Evolutionary conservation across 2,113 vertebrate genomes (phyloP).

Genomic region (Chelonoidis abingdonii): DNA sequence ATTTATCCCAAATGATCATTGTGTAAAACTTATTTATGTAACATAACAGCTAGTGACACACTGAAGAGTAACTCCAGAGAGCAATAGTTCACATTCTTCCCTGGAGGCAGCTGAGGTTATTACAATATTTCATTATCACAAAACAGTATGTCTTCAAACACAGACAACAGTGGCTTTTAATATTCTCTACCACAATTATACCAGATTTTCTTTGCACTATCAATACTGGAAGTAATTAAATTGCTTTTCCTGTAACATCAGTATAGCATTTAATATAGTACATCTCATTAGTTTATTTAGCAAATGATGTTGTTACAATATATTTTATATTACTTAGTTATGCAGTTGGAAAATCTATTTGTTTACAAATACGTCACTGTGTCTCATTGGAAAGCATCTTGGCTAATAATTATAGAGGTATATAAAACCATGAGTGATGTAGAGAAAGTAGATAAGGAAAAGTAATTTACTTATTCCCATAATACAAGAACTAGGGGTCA

Average conservation of each 20-base stretch:
- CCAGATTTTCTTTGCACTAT: conserved; percentile 23
- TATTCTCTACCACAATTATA: not conserved
- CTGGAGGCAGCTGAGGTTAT: not conserved
- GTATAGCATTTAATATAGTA: conserved; percentile 30
- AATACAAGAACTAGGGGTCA: too few relatives aligned
- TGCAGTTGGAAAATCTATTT: conserved; percentile 28
- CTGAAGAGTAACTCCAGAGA: conserved; percentile 18
- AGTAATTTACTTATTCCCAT: too few relatives aligned
- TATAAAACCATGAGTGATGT: too few relatives aligned
- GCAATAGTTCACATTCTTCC: not conserved
- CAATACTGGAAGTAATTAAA: conserved; percentile 42
- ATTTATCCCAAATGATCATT: conserved; percentile 9
- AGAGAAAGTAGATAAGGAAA: too few relatives aligned
- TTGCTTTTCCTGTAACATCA: conserved; percentile 52
- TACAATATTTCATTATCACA: conserved; percentile 40
- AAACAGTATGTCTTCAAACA: conserved; percentile 40
- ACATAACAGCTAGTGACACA: not conserved
- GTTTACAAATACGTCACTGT: conserved; percentile 26
- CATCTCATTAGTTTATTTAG: not conserved
- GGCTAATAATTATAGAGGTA: not conserved
- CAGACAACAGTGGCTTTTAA: conserved; percentile 1
- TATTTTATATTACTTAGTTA: conserved; percentile 34
- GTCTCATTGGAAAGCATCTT: conserved; percentile 14
- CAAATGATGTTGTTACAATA: conserved; percentile 15
- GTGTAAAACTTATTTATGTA: conserved; percentile 9